Conservation (phyloP, 2,888 invertebrate species). For the Bedellia somnulentella region DNA sequence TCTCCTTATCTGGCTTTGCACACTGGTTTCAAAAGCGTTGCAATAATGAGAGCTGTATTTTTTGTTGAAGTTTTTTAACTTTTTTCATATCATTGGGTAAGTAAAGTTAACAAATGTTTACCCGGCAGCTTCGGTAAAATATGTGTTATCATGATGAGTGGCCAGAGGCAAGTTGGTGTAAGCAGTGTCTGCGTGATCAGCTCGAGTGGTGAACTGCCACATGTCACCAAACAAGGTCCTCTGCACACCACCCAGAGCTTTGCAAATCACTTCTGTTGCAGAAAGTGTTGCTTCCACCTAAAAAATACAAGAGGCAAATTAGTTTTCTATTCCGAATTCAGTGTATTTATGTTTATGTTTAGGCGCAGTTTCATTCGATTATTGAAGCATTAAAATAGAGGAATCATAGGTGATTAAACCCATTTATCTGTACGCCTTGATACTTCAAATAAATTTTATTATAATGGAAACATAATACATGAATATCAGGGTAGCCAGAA, state of each 20-base stretch:
- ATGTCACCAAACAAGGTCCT: slow-evolving; percentile 74
- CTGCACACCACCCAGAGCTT: slow-evolving; percentile 64
- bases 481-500: too few species aligned
- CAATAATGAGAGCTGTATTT: too few species aligned
- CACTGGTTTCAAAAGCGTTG: too few species aligned
- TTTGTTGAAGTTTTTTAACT: too few species aligned
- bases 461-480: neutral
- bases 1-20: too few species aligned
- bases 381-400: neutral
- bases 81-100: too few species aligned
- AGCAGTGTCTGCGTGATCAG: slow-evolving; percentile 70
- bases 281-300: slow-evolving; percentile 49
- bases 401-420: neutral
- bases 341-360: too few species aligned
- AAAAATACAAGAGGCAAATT: slow-evolving; percentile 7
- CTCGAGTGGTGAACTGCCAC: slow-evolving; percentile 65
- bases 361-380: too few species aligned
- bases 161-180: slow-evolving; percentile 69
- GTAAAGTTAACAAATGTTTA: too few species aligned
- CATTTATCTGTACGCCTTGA: slow-evolving; percentile 1
- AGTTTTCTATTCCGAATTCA: neutral
- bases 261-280: slow-evolving; percentile 54
- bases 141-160: slow-evolving; percentile 78
- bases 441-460: slow-evolving; percentile 1
- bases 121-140: slow-evolving; percentile 76